A percentile compares a stretch with the other conserved stretches of the same genome.
These are phyloP conservation scores for Hedya salicella DNA, from an alignment of 2,888 invertebrate species.

Conservation along the genomic window DNA sequence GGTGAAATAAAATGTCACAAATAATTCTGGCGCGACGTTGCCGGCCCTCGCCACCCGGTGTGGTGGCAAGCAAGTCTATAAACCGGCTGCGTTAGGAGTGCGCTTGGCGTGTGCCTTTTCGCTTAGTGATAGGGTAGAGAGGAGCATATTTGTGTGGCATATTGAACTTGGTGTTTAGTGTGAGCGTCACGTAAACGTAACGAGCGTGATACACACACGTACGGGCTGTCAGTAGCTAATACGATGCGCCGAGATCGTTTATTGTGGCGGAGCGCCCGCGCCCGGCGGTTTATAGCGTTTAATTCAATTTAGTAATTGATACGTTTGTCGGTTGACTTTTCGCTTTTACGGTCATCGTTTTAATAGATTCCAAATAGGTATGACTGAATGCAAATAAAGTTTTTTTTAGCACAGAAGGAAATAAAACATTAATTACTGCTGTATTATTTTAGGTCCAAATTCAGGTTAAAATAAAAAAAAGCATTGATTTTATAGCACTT, in stretches of 20 bases:
- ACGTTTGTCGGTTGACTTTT: slow-evolving; percentile 75
- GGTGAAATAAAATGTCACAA: slow-evolving; percentile 77
- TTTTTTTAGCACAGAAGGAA: slow-evolving; percentile 45
- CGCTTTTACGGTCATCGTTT: slow-evolving; percentile 55
- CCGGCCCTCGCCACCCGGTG: slow-evolving; percentile 81
- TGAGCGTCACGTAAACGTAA: slow-evolving; percentile 82
- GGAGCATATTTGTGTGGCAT: slow-evolving; percentile 55
- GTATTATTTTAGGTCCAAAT: background rate
- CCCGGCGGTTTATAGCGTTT: slow-evolving; percentile 81
- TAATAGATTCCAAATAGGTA: slow-evolving; percentile 39
- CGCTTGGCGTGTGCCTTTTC: slow-evolving; percentile 57
- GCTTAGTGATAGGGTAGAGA: slow-evolving; percentile 56
- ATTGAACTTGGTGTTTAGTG: slow-evolving; percentile 68
- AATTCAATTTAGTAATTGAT: slow-evolving; percentile 85
- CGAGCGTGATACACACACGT: slow-evolving; percentile 80
- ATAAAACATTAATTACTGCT: slow-evolving; percentile 4
- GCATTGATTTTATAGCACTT: too few species aligned
- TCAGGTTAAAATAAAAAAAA: background rate
- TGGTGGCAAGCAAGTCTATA: slow-evolving; percentile 75
- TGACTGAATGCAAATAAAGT: slow-evolving; percentile 37
- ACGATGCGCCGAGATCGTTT: slow-evolving; percentile 82
- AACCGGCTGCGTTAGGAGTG: slow-evolving; percentile 62
- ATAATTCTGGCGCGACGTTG: slow-evolving; percentile 83
- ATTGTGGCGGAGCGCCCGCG: slow-evolving; percentile 72
- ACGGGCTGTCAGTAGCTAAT: slow-evolving; percentile 83